Conservation (phyloP, 35 echinoderm and acorn worm species). For the Lytechinus variegatus region DNA sequence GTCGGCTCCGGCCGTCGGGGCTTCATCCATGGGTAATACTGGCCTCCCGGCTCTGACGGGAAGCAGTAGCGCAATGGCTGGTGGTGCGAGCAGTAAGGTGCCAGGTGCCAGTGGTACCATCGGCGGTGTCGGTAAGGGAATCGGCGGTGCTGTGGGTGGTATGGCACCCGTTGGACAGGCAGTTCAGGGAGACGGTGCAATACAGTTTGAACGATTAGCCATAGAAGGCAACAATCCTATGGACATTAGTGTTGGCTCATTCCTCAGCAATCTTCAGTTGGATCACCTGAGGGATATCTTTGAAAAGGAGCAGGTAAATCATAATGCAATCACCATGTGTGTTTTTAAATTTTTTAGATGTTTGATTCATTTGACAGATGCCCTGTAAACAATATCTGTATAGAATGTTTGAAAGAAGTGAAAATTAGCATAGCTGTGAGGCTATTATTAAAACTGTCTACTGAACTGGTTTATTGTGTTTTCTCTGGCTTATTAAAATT, state of each 20-base stretch:
- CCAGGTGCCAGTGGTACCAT: background rate
- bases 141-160: background rate
- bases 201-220: conserved; percentile 56
- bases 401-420: no score
- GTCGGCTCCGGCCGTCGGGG: conserved; percentile 22
- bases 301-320: conserved; percentile 92
- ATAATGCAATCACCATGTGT: background rate
- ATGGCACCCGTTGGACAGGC: conserved; percentile 24
- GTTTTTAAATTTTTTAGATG: no score
- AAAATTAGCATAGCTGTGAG: no score
- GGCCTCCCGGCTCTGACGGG: background rate
- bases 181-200: conserved; percentile 64
- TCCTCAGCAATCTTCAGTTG: conserved; percentile 77
- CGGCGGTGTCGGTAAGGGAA: background rate
- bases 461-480: no score
- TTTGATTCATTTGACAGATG: no score
- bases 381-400: no score
- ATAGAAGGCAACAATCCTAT: conserved; percentile 64
- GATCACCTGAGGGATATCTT: conserved; percentile 99
- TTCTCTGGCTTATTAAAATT: no score
- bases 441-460: no score
- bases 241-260: conserved; percentile 87
- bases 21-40: background rate
- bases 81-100: background rate
- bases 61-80: background rate